A percentile compares a stretch with the other conserved stretches of the same genome.
These are phyloP conservation scores for Lepus townsendii DNA, from an alignment of 2,797 vertebrate species.

Conservation along the genomic window DNA sequence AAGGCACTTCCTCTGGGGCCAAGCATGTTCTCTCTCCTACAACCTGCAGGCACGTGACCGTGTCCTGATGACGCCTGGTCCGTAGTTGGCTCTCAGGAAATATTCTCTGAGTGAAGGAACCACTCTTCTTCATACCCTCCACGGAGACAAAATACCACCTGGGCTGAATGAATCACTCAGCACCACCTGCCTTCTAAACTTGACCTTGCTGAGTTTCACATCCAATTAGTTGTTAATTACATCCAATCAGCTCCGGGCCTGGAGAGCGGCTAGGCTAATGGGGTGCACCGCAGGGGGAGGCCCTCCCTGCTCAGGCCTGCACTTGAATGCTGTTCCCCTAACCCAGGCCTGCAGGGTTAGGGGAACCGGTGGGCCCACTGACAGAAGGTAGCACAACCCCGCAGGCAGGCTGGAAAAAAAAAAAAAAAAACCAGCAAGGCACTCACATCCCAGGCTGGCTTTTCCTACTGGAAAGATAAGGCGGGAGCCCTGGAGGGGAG, in stretches of 20 bases:
- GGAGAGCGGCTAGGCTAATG: background rate
- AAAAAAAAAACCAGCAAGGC: background rate
- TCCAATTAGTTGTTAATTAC: slow-evolving; percentile 64
- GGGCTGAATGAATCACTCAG: background rate
- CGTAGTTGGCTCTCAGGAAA: background rate
- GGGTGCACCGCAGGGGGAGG: background rate
- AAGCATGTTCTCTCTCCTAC: background rate
- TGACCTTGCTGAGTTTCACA: slow-evolving; percentile 54
- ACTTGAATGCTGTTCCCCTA: background rate
- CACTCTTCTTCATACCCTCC: background rate
- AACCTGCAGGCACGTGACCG: background rate
- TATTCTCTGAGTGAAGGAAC: background rate
- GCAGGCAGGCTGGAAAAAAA: background rate
- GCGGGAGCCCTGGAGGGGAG: background rate
- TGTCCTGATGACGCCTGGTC: no score
- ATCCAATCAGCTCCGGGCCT: slow-evolving; percentile 32
- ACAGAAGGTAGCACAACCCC: background rate
- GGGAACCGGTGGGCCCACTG: background rate
- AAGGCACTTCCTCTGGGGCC: background rate
- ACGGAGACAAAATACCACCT: background rate
- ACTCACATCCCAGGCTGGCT: background rate
- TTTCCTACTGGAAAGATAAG: background rate
- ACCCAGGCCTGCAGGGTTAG: background rate
- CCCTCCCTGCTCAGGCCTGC: background rate
- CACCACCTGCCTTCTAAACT: background rate